These are phyloP conservation scores for Enteromius radiatus DNA, from an alignment of 2,797 vertebrate genomes.

Conservation along the genomic window DNA sequence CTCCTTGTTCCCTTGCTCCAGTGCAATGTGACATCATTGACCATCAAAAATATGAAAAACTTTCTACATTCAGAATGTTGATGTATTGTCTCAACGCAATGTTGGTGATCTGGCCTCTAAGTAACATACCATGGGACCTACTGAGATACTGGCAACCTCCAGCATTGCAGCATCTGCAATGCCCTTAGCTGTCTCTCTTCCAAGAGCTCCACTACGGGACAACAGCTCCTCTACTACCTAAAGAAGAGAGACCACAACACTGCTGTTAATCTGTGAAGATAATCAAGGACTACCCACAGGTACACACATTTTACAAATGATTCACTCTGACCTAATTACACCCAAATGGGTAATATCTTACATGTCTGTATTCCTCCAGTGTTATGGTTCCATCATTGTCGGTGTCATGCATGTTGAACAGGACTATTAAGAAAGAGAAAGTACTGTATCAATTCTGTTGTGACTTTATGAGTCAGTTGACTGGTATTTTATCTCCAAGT, in stretches of 20 bases:
- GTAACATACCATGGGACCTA: slow-evolving; percentile 87
- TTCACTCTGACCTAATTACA: neutral
- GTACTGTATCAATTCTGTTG: neutral
- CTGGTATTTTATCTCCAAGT: neutral
- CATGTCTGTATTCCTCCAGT: slow-evolving; percentile 93
- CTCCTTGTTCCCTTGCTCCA: too few species aligned
- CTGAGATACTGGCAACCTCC: slow-evolving; percentile 92
- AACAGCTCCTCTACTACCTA: slow-evolving; percentile 95
- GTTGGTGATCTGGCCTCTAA: neutral
- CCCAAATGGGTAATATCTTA: slow-evolving; percentile 68
- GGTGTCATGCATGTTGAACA: slow-evolving; percentile 97
- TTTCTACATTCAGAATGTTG: neutral
- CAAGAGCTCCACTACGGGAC: slow-evolving; percentile 86
- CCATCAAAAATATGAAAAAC: neutral
- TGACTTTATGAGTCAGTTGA: neutral
- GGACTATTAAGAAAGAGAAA: slow-evolving; percentile 75
- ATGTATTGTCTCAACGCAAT: neutral
- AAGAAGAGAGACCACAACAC: slow-evolving; percentile 25
- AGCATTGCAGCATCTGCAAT: slow-evolving; percentile 97
- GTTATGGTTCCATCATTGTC: slow-evolving; percentile 95
- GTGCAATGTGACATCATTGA: neutral
- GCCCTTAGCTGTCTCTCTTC: slow-evolving; percentile 85
- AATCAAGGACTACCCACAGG: neutral
- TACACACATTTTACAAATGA: neutral
- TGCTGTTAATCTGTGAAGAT: neutral